Conservation (phyloP, 1,140 invertebrate genomes). For the Nymphalis io region DNA sequence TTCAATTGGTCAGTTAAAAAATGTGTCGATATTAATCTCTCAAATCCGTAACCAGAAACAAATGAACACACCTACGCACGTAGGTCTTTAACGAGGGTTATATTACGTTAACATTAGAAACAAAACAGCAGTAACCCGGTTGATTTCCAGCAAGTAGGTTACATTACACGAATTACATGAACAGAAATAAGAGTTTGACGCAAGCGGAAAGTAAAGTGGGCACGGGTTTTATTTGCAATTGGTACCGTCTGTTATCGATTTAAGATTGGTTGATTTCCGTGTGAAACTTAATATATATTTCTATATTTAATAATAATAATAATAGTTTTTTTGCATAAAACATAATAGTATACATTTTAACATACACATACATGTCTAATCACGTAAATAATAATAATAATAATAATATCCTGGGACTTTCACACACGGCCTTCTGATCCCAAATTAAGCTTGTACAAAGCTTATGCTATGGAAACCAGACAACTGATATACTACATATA, state of each 20-base stretch:
- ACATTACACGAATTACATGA: constrained; percentile 44
- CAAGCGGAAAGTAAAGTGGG: constrained; percentile 38
- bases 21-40: not conserved
- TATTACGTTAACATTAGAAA: constrained; percentile 19
- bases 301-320: no score
- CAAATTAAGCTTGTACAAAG: no score
- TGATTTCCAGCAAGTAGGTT: constrained; percentile 38
- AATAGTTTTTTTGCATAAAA: no score
- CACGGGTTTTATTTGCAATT: constrained; percentile 15
- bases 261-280: constrained; percentile 5
- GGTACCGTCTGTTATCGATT: constrained; percentile 32
- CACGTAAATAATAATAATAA: no score
- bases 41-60: not conserved
- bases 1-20: not conserved
- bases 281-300: not conserved
- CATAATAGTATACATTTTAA: no score
- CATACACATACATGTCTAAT: no score
- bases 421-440: no score
- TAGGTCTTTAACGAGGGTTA: constrained; percentile 9
- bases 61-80: not conserved
- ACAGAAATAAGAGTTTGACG: constrained; percentile 51
- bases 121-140: constrained; percentile 41
- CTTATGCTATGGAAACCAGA: no score
- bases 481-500: no score
- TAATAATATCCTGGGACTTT: no score